Conservation (phyloP, 2,113 vertebrate genomes). For the Helogale parvula region DNA sequence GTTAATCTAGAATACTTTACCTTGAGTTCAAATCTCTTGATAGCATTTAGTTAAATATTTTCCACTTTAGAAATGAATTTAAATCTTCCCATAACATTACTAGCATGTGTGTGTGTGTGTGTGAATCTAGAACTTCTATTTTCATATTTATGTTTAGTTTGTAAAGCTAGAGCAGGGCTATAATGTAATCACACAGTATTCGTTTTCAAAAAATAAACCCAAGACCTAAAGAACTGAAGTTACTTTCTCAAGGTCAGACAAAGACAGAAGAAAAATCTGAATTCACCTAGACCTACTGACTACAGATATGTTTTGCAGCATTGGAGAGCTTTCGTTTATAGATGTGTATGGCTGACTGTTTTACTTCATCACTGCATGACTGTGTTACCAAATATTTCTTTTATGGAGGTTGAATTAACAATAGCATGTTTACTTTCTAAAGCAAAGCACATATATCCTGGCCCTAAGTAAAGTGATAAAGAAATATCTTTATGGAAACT, state of each 20-base stretch:
- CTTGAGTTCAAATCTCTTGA: not conserved
- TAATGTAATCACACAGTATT: not conserved
- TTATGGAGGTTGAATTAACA: not conserved
- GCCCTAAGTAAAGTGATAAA: not conserved
- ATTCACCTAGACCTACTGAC: not conserved
- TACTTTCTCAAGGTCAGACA: not conserved
- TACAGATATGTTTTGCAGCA: not conserved
- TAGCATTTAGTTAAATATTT: not conserved
- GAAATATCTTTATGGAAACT: not conserved
- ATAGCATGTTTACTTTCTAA: not conserved
- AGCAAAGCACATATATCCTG: not conserved
- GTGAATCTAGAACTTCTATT: not conserved
- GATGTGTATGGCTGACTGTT: not conserved
- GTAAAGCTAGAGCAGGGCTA: not conserved
- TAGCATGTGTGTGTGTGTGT: not conserved
- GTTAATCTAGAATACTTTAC: not conserved
- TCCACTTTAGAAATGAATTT: not conserved
- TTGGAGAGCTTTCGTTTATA: not conserved
- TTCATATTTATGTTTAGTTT: not conserved
- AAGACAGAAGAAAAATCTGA: not conserved
- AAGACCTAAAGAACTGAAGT: not conserved
- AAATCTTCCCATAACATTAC: not conserved
- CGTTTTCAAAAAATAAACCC: not conserved
- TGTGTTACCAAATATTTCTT: not conserved
- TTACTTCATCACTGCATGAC: not conserved